Percentiles rank a stretch among this genome's conserved stretches.
Evolutionary conservation across 2,888 invertebrate genomes (phyloP).

Genomic region (Phengaris alcon): DNA sequence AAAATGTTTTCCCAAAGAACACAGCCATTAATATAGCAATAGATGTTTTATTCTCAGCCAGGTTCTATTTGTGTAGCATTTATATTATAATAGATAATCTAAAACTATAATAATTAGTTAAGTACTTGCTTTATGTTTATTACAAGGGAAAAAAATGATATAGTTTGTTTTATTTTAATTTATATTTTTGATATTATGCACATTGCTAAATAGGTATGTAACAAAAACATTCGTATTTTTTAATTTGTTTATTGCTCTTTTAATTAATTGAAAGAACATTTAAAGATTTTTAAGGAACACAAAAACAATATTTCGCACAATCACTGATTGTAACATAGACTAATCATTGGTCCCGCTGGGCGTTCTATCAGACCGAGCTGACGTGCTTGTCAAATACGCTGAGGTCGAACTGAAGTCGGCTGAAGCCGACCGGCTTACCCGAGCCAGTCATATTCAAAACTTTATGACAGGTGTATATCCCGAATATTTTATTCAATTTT

Average conservation of each 20-base stretch:
- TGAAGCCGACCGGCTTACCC: no score
- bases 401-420: no score
- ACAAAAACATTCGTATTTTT: not conserved
- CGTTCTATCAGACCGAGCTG: no score
- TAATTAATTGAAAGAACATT: not conserved
- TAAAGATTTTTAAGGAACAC: not conserved
- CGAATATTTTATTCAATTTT: no score
- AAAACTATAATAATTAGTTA: not conserved
- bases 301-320: constrained; percentile 3
- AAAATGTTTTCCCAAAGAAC: no score
- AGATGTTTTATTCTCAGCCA: not conserved
- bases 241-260: not conserved
- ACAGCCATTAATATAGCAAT: not conserved
- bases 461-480: no score
- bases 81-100: not conserved
- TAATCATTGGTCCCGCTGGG: no score
- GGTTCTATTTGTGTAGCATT: not conserved
- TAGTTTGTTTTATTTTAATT: not conserved
- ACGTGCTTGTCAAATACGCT: no score
- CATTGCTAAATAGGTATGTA: not conserved
- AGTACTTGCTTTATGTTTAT: no score
- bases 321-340: not conserved
- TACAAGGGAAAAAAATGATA: not conserved
- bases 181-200: not conserved
- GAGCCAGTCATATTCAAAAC: no score